Evolutionary conservation across 2,797 vertebrate species (phyloP).

Genomic region (Acipenser oxyrinchus): DNA sequence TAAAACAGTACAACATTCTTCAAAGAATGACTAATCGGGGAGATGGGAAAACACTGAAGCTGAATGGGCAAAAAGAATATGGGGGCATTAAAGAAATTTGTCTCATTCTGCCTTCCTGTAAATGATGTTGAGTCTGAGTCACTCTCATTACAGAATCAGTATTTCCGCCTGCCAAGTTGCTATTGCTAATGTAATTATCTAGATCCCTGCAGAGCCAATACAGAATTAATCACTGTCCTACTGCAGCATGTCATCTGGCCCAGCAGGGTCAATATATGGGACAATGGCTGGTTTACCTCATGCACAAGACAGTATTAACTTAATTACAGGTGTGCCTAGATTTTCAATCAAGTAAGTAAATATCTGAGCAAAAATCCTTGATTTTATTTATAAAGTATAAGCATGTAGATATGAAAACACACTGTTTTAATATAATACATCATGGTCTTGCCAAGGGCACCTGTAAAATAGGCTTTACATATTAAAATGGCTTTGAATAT

Average conservation of each 20-base stretch:
- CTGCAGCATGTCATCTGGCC: conserved; percentile 37
- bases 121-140: conserved; percentile 18
- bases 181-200: conserved; percentile 40
- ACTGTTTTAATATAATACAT: background rate
- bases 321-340: conserved; percentile 15
- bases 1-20: no score
- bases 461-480: background rate
- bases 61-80: no score
- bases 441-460: background rate
- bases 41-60: no score
- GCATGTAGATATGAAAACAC: no score
- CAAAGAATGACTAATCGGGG: no score
- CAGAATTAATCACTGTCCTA: conserved; percentile 26
- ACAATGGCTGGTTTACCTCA: conserved; percentile 4
- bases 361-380: background rate
- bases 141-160: conserved; percentile 15
- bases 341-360: background rate
- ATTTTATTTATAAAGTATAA: no score
- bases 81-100: background rate
- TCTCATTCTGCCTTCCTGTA: conserved; percentile 7
- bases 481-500: background rate
- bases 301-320: conserved; percentile 9
- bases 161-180: conserved; percentile 29
- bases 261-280: conserved; percentile 6
- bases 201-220: conserved; percentile 22